Conservation (phyloP, 2,113 vertebrate genomes). For the Turdus rufiventris region DNA sequence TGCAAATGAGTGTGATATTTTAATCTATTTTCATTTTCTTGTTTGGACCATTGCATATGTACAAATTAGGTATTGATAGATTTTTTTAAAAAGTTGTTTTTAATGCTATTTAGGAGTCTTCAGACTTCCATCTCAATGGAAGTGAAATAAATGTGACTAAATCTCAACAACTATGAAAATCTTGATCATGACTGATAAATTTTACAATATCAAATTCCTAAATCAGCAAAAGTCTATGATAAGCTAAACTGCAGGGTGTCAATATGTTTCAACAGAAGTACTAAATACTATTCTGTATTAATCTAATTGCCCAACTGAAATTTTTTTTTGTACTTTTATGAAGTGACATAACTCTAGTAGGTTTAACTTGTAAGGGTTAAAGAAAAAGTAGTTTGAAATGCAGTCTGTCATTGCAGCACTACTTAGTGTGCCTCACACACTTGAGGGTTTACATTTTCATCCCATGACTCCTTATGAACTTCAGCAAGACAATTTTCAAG, state of each 20-base stretch:
- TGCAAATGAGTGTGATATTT: background rate
- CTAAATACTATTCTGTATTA: background rate
- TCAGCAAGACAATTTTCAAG: background rate
- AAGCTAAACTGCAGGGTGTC: background rate
- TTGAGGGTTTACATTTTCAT: background rate
- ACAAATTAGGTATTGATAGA: accelerated
- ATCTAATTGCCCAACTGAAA: background rate
- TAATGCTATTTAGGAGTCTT: background rate
- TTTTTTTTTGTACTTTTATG: background rate
- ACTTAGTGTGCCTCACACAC: background rate
- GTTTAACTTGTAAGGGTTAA: background rate
- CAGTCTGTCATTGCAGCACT: background rate
- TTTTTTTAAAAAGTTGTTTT: background rate
- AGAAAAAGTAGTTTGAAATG: background rate
- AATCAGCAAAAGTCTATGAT: background rate
- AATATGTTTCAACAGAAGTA: background rate
- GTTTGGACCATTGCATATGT: background rate
- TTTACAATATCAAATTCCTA: background rate
- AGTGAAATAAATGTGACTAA: background rate
- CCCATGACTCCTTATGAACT: background rate
- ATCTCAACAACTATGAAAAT: slow-evolving; percentile 17
- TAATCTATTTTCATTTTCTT: background rate
- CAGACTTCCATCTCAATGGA: background rate
- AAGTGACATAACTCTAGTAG: background rate
- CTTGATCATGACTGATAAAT: background rate